Evolutionary conservation across 2,113 vertebrate species (phyloP), one percentile per base, ranked within the genome.

Genomic region (Plestiodon gilberti): DNA sequence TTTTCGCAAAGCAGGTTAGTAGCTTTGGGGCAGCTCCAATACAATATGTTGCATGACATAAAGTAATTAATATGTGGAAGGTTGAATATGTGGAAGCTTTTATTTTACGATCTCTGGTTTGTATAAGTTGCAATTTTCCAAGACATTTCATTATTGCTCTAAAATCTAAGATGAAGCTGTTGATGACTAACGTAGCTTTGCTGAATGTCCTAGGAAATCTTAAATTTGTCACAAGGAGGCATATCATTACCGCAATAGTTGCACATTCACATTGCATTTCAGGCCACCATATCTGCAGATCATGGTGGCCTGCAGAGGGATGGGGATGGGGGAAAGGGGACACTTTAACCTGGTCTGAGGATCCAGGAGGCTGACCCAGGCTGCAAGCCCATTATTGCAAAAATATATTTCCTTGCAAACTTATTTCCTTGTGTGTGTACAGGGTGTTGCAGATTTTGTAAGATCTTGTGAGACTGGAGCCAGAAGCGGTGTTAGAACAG

Each of bases 1-100:
- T 99, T 99, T 95, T 97, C 97, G 70, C 97, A 97, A 83, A 98
- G 95, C 96, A 98, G 98, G 99, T 99, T 91, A 95, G 97, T 96
- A 89, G 2, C 20, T 86, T 20, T 20, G 35, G 23, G 28, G 15
- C 25, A 4, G 73, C 77, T 69, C 2, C 79, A n/a, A n/a, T 9
- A 0, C 84, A 6, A 75, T 78, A 69, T 9, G 35, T 25, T 43
- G 64, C 67, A 40, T 33, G 15, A 67, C 28, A 43, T 3, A 77
- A 78, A 74, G 65, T 1, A 43, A 57, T 57, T 57, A 57, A 57
- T 17, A 57, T 57, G 13, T 57, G 17, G 57, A 40, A 83, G 70
- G 8, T 38, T 30, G 38, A 74, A 22, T 48, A 48, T 48, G 73
- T 11, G 2, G 61, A 25, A 7, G 11, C 22, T 71, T 64, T 23